Conservation (phyloP, 2,888 invertebrate species). For the Orchesella flavescens region DNA sequence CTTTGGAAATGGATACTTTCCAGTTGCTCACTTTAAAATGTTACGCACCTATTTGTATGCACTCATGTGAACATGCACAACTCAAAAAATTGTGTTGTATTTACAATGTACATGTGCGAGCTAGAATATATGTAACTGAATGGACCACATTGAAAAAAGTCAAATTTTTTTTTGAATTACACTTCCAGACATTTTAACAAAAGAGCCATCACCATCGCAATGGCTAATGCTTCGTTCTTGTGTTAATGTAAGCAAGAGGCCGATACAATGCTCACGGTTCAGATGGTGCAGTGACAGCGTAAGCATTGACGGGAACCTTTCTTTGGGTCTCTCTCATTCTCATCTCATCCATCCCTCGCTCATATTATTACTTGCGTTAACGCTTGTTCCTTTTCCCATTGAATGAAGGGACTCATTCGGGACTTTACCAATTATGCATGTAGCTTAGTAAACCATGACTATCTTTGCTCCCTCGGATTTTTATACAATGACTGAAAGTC, state of each 20-base stretch:
- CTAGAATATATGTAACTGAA: neutral
- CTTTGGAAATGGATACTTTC: neutral
- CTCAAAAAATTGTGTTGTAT: neutral
- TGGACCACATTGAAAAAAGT: slow-evolving; percentile 3
- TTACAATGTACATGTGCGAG: slow-evolving; percentile 22
- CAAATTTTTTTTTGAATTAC: slow-evolving; percentile 41
- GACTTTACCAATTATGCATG: slow-evolving; percentile 21
- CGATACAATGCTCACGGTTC: slow-evolving; percentile 1
- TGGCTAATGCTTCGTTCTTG: slow-evolving; percentile 13
- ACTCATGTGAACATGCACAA: slow-evolving; percentile 42
- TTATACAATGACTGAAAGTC: slow-evolving; percentile 26
- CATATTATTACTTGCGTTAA: slow-evolving; percentile 20
- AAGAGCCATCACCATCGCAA: slow-evolving; percentile 48
- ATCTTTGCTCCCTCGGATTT: slow-evolving; percentile 6
- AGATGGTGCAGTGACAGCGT: neutral
- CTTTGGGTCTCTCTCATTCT: slow-evolving; percentile 15
- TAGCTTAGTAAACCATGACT: slow-evolving; percentile 10
- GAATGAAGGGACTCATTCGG: slow-evolving; percentile 40
- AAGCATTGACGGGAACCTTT: slow-evolving; percentile 13
- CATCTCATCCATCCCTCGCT: slow-evolving; percentile 20
- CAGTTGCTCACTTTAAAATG: slow-evolving; percentile 6
- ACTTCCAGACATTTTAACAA: slow-evolving; percentile 39
- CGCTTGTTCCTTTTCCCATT: slow-evolving; percentile 44
- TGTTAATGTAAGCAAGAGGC: neutral
- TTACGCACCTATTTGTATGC: slow-evolving; percentile 29